phyloP scores from a whole-genome alignment of 2,797 vertebrate species.

The Periophthalmus magnuspinnatus region DNA sequence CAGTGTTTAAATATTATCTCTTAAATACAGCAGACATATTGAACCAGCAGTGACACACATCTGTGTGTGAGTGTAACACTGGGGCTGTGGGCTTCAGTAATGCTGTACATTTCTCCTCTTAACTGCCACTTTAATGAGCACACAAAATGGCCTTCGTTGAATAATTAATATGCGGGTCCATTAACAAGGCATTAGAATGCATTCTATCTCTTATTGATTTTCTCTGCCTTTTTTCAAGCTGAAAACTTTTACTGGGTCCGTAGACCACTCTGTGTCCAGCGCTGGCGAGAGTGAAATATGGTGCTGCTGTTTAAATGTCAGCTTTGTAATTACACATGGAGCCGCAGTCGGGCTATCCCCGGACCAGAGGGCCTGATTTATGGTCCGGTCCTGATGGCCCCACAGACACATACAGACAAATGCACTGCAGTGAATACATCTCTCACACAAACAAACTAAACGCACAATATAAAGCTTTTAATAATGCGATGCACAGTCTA shows the following conservation, averaged over 20 bases:
- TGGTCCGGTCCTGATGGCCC: slow-evolving; percentile 58
- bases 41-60: slow-evolving; percentile 15
- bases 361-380: slow-evolving; percentile 72
- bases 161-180: slow-evolving; percentile 85
- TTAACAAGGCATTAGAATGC: slow-evolving; percentile 86
- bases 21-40: slow-evolving; percentile 7
- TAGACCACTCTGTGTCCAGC: slow-evolving; percentile 62
- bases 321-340: slow-evolving; percentile 78
- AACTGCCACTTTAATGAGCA: slow-evolving; percentile 82
- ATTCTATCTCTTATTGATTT: slow-evolving; percentile 81
- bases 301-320: slow-evolving; percentile 81
- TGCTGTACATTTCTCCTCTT: slow-evolving; percentile 75
- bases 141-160: slow-evolving; percentile 82
- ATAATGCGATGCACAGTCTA: slow-evolving; percentile 22
- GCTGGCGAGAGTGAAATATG: slow-evolving; percentile 71
- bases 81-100: slow-evolving; percentile 63
- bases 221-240: slow-evolving; percentile 44
- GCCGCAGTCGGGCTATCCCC: slow-evolving; percentile 62
- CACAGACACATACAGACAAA: slow-evolving; percentile 57
- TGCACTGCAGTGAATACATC: slow-evolving; percentile 38
- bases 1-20: not conserved
- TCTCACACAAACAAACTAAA: slow-evolving; percentile 24
- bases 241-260: slow-evolving; percentile 73
- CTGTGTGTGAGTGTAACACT: slow-evolving; percentile 54
- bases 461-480: slow-evolving; percentile 24